Evolutionary conservation across 2,888 invertebrate genomes (phyloP).

Genomic region (Gerris lacustris): DNA sequence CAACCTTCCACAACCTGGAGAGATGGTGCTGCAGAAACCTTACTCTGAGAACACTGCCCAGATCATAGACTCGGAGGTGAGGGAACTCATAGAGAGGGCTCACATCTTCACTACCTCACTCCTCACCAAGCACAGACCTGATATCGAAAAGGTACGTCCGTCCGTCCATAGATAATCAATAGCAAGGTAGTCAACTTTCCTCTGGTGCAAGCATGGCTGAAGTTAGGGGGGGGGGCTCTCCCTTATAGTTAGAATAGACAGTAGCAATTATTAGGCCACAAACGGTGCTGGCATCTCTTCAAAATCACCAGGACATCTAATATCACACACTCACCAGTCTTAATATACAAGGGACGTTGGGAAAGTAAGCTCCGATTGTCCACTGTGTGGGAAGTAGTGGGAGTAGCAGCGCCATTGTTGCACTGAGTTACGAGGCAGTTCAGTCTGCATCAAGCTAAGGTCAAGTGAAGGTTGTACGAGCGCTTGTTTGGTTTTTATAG

Average conservation of each 20-base stretch:
- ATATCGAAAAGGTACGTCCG: slow-evolving; percentile 63
- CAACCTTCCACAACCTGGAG: slow-evolving; percentile 84
- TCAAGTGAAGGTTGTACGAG: no score
- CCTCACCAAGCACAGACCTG: slow-evolving; percentile 63
- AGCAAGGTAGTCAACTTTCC: not conserved
- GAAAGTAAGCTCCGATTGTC: no score
- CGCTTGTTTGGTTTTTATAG: no score
- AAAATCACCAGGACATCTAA: no score
- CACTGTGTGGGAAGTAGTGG: no score
- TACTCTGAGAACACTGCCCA: slow-evolving; percentile 97
- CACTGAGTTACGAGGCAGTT: no score
- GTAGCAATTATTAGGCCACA: not conserved
- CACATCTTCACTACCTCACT: slow-evolving; percentile 68
- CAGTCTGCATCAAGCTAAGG: no score
- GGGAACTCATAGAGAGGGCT: slow-evolving; percentile 60
- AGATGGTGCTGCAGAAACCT: slow-evolving; percentile 86
- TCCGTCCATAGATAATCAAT: not conserved
- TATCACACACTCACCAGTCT: no score
- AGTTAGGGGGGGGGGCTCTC: not conserved
- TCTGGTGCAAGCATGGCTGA: not conserved
- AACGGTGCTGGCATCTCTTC: no score
- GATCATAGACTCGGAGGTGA: slow-evolving; percentile 85
- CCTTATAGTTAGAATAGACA: not conserved
- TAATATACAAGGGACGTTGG: no score
- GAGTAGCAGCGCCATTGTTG: no score